Conservation (phyloP, 23 tunicate species). For the Phallusia fumigata region DNA sequence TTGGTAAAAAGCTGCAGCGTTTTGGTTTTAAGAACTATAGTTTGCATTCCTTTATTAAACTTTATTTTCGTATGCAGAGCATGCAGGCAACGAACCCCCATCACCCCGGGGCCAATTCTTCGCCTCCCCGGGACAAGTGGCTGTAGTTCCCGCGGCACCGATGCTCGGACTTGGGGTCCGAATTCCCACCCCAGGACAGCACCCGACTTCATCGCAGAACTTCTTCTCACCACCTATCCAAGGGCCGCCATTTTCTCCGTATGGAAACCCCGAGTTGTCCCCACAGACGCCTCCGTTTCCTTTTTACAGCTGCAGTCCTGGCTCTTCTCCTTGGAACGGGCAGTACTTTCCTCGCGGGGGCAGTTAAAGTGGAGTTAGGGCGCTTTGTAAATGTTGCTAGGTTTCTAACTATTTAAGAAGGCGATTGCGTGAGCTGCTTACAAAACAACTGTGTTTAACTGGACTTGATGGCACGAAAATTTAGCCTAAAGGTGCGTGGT, state of each 20-base stretch:
- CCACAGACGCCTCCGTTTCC: slow-evolving; percentile 4
- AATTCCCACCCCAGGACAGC: background rate
- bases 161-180: slow-evolving; percentile 12
- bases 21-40: too few species aligned
- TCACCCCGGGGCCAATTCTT: slow-evolving; percentile 1
- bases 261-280: slow-evolving; percentile 2
- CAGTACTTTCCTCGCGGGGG: background rate
- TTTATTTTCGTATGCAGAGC: background rate
- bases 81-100: background rate
- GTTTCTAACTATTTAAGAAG: too few species aligned
- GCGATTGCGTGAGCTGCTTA: too few species aligned
- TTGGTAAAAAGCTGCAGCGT: too few species aligned
- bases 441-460: too few species aligned
- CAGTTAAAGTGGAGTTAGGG: background rate
- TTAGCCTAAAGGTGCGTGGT: too few species aligned
- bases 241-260: background rate
- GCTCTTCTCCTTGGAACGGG: background rate
- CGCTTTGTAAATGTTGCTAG: too few species aligned
- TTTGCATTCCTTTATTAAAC: background rate
- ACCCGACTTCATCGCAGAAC: background rate
- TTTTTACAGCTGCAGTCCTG: background rate
- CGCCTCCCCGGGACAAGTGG: background rate
- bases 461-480: too few species aligned
- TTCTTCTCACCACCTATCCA: background rate
- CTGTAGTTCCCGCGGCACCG: slow-evolving; percentile 2